Percentiles rank a stretch among this genome's conserved stretches.
Evolutionary conservation across 1,140 invertebrate genomes (phyloP).

Genomic region (Brachionus rotundiformis): DNA sequence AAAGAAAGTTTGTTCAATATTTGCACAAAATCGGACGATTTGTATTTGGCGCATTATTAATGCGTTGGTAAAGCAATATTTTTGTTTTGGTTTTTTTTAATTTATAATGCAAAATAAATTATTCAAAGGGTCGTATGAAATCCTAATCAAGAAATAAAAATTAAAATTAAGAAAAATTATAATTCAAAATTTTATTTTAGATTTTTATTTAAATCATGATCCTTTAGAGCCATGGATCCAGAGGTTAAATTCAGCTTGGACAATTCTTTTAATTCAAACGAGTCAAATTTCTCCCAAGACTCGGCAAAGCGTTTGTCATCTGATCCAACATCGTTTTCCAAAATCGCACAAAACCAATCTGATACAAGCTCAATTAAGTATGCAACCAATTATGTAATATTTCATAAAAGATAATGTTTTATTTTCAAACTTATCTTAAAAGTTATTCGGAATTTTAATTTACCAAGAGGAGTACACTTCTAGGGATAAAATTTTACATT

Average conservation of each 20-base stretch:
- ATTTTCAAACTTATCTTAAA: not conserved
- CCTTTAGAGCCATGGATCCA: not conserved
- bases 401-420: not conserved
- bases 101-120: slow-evolving; percentile 13
- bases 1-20: not conserved
- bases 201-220: slow-evolving; percentile 8
- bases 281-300: not conserved
- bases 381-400: not conserved
- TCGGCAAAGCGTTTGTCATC: not conserved
- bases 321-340: not conserved
- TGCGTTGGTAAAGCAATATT: not conserved
- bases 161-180: not conserved
- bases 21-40: slow-evolving; percentile 6
- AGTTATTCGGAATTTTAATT: not conserved
- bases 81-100: slow-evolving; percentile 33
- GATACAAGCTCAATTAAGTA: slow-evolving; percentile 14
- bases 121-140: slow-evolving; percentile 33
- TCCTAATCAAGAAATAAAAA: not conserved
- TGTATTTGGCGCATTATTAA: slow-evolving; percentile 2
- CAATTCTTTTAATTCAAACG: slow-evolving; percentile 6
- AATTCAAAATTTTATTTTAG: slow-evolving; percentile 16
- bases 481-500: not conserved
- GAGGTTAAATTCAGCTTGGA: slow-evolving; percentile 27
- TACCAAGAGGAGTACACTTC: not conserved
- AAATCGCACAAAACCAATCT: not conserved